Evolutionary conservation across 2,888 invertebrate genomes (phyloP).

Genomic region (Luperina testacea): DNA sequence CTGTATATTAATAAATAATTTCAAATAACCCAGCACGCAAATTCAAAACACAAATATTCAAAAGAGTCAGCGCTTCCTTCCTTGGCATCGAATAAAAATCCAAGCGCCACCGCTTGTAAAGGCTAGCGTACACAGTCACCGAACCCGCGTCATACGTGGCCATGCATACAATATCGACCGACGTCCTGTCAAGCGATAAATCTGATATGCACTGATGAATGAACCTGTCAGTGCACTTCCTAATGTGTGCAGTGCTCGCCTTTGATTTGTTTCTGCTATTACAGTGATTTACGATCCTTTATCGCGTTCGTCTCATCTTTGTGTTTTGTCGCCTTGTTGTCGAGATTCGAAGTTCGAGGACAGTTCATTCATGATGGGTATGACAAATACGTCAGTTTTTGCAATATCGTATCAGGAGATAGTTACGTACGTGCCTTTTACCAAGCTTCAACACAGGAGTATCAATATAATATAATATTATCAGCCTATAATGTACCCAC

Average conservation of each 20-base stretch:
- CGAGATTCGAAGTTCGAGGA: not conserved
- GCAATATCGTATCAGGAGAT: not conserved
- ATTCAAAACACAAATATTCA: conserved; percentile 25
- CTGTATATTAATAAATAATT: not conserved
- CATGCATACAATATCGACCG: conserved; percentile 62
- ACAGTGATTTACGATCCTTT: conserved; percentile 23
- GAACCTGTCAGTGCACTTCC: conserved; percentile 57
- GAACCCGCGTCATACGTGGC: conserved; percentile 60
- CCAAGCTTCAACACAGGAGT: not conserved
- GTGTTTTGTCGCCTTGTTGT: conserved; percentile 4
- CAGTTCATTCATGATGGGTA: conserved; percentile 13
- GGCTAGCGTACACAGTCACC: conserved; percentile 34
- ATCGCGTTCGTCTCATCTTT: conserved; percentile 21
- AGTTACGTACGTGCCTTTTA: not conserved
- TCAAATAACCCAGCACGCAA: not conserved
- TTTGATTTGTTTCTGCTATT: conserved; percentile 43
- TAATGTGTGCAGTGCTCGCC: conserved; percentile 35
- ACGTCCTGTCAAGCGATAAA: conserved; percentile 65
- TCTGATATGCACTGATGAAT: conserved; percentile 65
- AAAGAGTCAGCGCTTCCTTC: conserved; percentile 20
- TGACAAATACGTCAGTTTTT: not conserved
- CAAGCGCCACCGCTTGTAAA: conserved; percentile 41
- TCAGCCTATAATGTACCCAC: not conserved
- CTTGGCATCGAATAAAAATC: conserved; percentile 29
- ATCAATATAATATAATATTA: not conserved